Evolutionary conservation across 2,113 vertebrate species (phyloP).

Genomic region (Percina caprodes): DNA sequence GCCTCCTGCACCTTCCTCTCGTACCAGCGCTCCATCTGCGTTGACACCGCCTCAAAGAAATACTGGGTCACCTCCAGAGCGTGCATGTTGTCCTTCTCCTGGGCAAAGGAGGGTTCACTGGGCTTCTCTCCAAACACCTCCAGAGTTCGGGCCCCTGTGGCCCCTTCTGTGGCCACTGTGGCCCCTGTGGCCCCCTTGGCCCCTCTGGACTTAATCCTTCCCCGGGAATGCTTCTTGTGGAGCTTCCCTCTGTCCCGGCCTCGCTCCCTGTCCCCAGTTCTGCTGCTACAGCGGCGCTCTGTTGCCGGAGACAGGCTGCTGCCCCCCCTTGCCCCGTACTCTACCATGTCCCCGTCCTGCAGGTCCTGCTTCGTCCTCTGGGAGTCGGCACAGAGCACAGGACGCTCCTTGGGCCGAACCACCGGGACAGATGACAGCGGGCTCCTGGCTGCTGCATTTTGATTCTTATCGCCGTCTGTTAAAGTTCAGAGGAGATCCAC

Average conservation of each 20-base stretch:
- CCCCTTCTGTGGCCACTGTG: conserved; percentile 17
- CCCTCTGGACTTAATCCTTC: conserved; percentile 80
- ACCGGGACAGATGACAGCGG: conserved; percentile 81
- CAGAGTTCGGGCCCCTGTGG: conserved; percentile 52
- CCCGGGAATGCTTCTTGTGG: conserved; percentile 84
- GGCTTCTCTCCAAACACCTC: conserved; percentile 58
- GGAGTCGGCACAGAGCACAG: conserved; percentile 58
- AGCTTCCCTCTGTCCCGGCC: conserved; percentile 84
- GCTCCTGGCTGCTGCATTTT: conserved; percentile 57
- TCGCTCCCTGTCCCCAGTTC: conserved; percentile 73
- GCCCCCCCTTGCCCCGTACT: conserved; percentile 59
- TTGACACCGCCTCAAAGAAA: conserved; percentile 95
- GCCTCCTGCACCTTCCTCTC: conserved; percentile 95
- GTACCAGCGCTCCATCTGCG: conserved; percentile 98
- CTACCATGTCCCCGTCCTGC: conserved; percentile 59
- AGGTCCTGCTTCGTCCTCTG: conserved; percentile 78
- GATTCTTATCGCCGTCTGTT: conserved; percentile 80
- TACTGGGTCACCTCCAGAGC: conserved; percentile 95
- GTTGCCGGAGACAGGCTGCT: conserved; percentile 71
- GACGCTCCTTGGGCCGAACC: conserved; percentile 91
- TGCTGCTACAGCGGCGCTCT: conserved; percentile 70
- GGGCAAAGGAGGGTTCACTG: conserved; percentile 66
- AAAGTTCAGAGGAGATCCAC: conserved; percentile 30
- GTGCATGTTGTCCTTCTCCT: conserved; percentile 85
- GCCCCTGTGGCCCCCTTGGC: conserved; percentile 25